These are phyloP conservation scores for Junco hyemalis DNA, from an alignment of 2,113 vertebrate species.

Conservation along the genomic window DNA sequence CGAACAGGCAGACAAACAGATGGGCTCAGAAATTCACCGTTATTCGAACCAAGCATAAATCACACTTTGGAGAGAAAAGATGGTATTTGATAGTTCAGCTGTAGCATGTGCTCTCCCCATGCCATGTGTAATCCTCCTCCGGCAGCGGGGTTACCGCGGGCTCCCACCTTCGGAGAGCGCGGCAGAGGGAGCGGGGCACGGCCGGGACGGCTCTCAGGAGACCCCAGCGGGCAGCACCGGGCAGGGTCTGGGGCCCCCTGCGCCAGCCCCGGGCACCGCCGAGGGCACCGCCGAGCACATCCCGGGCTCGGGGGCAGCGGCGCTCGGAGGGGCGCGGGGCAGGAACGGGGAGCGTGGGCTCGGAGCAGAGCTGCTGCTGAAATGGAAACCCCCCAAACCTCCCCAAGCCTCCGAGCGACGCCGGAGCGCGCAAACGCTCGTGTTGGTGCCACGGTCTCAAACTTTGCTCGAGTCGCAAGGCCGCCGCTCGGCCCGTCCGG, in stretches of 20 bases:
- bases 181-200: neutral
- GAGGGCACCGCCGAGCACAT: rapidly evolving
- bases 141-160: rapidly evolving
- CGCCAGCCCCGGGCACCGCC: rapidly evolving
- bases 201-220: rapidly evolving
- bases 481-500: neutral
- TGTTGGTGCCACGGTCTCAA: rapidly evolving
- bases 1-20: slow-evolving; percentile 15
- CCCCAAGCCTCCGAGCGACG: neutral
- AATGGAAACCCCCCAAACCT: rapidly evolving
- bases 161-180: rapidly evolving
- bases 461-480: neutral
- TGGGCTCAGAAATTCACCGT: neutral
- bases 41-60: neutral
- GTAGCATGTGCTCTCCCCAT: neutral
- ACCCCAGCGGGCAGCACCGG: rapidly evolving
- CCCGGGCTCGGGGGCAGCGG: neutral
- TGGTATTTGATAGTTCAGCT: neutral
- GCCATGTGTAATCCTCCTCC: rapidly evolving
- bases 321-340: neutral
- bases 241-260: neutral
- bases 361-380: neutral
- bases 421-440: neutral
- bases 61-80: neutral
- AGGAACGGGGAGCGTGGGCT: neutral